Conservation (phyloP, 2,113 vertebrate genomes). For the Chauna torquata region DNA sequence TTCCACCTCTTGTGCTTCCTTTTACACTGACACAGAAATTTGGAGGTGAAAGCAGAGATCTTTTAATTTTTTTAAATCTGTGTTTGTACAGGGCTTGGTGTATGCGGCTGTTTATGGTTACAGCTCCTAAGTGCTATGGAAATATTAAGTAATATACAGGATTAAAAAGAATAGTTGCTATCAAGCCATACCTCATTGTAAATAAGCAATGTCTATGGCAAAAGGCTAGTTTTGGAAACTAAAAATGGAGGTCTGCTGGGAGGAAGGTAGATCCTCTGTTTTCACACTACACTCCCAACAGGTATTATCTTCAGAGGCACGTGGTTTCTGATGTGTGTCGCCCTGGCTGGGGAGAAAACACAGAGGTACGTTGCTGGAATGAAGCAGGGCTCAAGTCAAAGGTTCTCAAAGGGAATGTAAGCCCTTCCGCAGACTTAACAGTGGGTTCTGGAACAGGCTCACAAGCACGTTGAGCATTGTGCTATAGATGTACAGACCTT, state of each 20-base stretch:
- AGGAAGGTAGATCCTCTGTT: background rate
- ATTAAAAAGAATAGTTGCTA: background rate
- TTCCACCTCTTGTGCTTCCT: background rate
- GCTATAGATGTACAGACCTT: too few relatives aligned
- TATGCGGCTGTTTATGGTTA: background rate
- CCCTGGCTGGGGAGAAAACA: background rate
- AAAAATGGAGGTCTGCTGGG: background rate
- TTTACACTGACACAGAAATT: background rate
- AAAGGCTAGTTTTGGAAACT: background rate
- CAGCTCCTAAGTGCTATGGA: background rate
- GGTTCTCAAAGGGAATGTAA: fast-evolving
- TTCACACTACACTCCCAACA: background rate
- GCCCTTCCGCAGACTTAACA: background rate
- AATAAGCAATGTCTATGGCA: background rate
- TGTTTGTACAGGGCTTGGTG: background rate
- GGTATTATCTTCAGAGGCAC: background rate
- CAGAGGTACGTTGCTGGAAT: background rate
- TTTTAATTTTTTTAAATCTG: background rate
- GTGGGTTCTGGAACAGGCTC: too few relatives aligned
- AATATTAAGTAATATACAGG: background rate
- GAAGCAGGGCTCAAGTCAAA: background rate
- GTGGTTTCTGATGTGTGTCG: background rate
- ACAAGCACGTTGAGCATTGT: too few relatives aligned
- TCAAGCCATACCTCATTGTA: background rate
- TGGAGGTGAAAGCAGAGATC: background rate